Evolutionary conservation across 2,113 vertebrate genomes (phyloP).

Genomic region (Pseudolaguvia tuberculata): DNA sequence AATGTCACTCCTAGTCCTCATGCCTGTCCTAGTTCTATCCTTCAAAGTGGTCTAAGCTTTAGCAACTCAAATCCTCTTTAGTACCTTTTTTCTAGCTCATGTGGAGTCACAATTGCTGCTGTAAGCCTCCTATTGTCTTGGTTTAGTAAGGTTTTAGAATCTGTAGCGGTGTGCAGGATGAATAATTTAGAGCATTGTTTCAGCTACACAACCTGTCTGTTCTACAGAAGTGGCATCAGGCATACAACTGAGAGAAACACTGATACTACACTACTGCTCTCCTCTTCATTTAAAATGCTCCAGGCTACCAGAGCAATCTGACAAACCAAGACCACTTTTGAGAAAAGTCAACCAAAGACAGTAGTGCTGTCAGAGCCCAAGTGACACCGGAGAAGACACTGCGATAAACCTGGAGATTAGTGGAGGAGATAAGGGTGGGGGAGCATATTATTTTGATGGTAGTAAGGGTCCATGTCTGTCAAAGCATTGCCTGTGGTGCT

Average conservation of each 20-base stretch:
- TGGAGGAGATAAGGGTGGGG: constrained; percentile 10
- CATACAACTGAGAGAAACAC: constrained; percentile 54
- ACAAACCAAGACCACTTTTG: constrained; percentile 23
- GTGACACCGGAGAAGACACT: constrained; percentile 3
- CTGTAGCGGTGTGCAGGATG: constrained; percentile 56
- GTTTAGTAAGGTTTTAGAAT: constrained; percentile 34
- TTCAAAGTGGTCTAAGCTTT: constrained; percentile 40
- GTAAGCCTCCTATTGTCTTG: constrained; percentile 39
- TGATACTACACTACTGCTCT: constrained; percentile 35
- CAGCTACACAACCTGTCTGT: constrained; percentile 57
- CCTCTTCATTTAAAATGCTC: constrained; percentile 25
- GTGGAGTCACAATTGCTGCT: constrained; percentile 38
- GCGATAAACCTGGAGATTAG: constrained; percentile 21
- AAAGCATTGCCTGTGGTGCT: constrained; percentile 26
- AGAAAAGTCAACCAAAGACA: constrained; percentile 6
- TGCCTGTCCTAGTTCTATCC: constrained; percentile 40
- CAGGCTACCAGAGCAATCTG: constrained; percentile 8
- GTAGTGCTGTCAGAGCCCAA: background rate
- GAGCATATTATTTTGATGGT: constrained; percentile 3
- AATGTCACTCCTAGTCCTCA: constrained; percentile 42
- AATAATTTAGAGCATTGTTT: constrained; percentile 60
- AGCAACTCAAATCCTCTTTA: constrained; percentile 26
- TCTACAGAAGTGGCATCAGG: constrained; percentile 70
- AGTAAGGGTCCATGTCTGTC: constrained; percentile 24
- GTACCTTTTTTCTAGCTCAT: constrained; percentile 2